These are phyloP conservation scores for Perizoma flavofasciatum DNA, from an alignment of 2,888 invertebrate species.

Conservation along the genomic window DNA sequence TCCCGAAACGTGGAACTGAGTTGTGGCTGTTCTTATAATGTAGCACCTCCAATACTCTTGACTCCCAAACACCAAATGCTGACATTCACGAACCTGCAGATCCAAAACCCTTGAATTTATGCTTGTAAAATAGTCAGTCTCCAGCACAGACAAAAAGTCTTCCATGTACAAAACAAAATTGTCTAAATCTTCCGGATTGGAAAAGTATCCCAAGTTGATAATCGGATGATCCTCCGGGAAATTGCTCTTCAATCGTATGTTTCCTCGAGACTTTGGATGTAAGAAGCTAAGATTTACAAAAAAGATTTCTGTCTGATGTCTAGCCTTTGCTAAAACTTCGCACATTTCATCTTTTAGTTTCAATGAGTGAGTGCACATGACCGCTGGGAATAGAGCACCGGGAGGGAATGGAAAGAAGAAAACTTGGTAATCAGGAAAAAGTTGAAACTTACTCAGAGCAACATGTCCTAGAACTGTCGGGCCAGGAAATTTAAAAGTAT, in stretches of 20 bases:
- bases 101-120: conserved; percentile 44
- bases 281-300: conserved; percentile 18
- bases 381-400: conserved; percentile 15
- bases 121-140: conserved; percentile 29
- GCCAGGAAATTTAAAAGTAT: conserved; percentile 30
- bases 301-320: conserved; percentile 14
- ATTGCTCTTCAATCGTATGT: conserved; percentile 69
- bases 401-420: conserved; percentile 24
- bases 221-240: conserved; percentile 72
- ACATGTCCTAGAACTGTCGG: conserved; percentile 36
- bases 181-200: conserved; percentile 31
- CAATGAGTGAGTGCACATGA: conserved; percentile 27
- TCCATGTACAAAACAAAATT: conserved; percentile 21
- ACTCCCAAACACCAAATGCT: conserved; percentile 39
- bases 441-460: conserved; percentile 44
- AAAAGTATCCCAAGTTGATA: conserved; percentile 48
- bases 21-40: conserved; percentile 70
- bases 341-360: conserved; percentile 26
- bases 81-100: conserved; percentile 44
- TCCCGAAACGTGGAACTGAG: conserved; percentile 80
- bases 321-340: conserved; percentile 16
- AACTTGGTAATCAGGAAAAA: conserved; percentile 50
- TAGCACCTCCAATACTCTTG: conserved; percentile 60
- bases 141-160: conserved; percentile 29
- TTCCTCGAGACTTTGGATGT: conserved; percentile 35